Conservation (phyloP, 2,113 vertebrate genomes). For the Tamias sibiricus region DNA sequence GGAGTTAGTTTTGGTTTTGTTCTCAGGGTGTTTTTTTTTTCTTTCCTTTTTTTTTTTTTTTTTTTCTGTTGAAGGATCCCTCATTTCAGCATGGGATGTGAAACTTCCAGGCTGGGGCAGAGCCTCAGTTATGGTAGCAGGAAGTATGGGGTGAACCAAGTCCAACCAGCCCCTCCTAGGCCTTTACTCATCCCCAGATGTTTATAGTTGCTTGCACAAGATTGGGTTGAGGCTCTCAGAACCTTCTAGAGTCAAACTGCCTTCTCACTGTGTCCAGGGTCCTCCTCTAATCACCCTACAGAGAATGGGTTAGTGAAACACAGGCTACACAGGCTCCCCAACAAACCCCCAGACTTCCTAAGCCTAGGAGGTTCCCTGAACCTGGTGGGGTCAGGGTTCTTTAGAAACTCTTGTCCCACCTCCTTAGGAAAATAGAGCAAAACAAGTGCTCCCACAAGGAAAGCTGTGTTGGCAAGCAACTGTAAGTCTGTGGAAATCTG, state of each 20-base stretch:
- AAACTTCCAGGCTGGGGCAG: not conserved
- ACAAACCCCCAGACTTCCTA: not conserved
- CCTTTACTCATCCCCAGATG: constrained; percentile 52
- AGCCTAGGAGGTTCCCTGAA: not conserved
- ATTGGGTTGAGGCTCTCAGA: constrained; percentile 24
- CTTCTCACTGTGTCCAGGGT: not conserved
- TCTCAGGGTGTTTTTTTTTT: not conserved
- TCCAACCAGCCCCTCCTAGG: not conserved
- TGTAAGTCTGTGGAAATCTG: not conserved
- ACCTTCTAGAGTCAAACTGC: not conserved
- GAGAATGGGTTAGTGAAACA: not conserved
- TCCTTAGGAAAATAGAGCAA: constrained; percentile 27
- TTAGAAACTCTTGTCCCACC: not conserved
- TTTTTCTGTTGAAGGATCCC: not conserved
- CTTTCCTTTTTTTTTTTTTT: not conserved
- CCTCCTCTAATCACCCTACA: not conserved
- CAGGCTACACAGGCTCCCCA: not conserved
- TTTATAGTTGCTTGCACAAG: constrained; percentile 70
- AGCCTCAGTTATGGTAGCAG: not conserved
- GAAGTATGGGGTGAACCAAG: not conserved
- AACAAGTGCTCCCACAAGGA: constrained; percentile 2
- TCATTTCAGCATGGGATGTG: not conserved
- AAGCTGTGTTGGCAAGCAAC: constrained; percentile 22
- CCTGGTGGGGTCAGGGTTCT: not conserved
- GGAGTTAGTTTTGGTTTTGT: not conserved